These are phyloP conservation scores for Megalops atlanticus DNA, from an alignment of 2,113 vertebrate species.

Conservation along the genomic window DNA sequence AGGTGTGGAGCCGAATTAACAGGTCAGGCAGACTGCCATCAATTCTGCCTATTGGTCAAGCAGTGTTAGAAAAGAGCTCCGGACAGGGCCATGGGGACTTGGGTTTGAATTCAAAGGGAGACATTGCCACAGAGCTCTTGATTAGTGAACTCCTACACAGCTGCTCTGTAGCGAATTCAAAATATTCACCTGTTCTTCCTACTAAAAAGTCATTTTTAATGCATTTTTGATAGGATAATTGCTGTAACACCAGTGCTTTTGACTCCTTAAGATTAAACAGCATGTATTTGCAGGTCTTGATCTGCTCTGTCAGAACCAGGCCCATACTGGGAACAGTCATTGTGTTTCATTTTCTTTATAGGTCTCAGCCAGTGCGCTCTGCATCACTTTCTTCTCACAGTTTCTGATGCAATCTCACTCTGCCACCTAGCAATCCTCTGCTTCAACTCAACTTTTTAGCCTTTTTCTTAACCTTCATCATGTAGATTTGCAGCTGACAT, in stretches of 20 bases:
- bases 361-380: neutral
- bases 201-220: too few species aligned
- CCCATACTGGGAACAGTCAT: too few species aligned
- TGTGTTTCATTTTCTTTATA: too few species aligned
- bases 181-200: too few species aligned
- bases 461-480: constrained; percentile 10
- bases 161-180: neutral
- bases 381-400: neutral
- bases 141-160: neutral
- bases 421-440: neutral
- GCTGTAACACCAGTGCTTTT: too few species aligned
- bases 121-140: neutral
- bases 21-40: neutral
- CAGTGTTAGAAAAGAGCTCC: neutral
- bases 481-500: constrained; percentile 22
- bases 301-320: too few species aligned
- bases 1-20: neutral
- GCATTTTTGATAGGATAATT: neutral
- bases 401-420: neutral
- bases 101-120: neutral
- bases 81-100: neutral
- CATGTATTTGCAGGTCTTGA: too few species aligned
- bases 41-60: neutral
- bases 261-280: too few species aligned
- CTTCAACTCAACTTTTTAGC: neutral